phyloP scores from a whole-genome alignment of 2,113 vertebrate genomes.

The Scolopax mira region DNA sequence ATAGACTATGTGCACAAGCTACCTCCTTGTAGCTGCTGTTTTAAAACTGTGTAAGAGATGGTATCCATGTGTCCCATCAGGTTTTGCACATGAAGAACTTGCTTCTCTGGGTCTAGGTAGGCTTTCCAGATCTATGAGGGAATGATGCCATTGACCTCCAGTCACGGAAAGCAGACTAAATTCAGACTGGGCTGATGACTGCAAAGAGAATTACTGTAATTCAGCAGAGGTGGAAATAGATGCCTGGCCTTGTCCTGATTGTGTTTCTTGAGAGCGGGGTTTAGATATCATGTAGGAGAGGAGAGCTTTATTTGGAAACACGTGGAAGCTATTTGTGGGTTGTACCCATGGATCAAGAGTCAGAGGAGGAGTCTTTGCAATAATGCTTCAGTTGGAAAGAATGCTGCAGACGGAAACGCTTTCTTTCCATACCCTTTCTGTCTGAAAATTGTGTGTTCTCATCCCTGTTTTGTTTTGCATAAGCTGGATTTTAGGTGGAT shows the following conservation, averaged over 20 bases:
- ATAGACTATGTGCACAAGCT: rapidly evolving
- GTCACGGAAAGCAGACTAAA: not conserved
- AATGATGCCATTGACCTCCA: not conserved
- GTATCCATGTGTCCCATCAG: not conserved
- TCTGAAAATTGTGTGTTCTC: not conserved
- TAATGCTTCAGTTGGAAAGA: not conserved
- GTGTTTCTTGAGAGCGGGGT: not conserved
- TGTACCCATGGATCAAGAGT: not conserved
- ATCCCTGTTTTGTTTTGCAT: not conserved
- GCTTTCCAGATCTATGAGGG: not conserved
- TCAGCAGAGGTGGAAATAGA: not conserved
- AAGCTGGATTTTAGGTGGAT: slow-evolving; percentile 25
- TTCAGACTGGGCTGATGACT: not conserved
- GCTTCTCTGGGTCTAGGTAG: not conserved
- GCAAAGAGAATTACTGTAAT: not conserved
- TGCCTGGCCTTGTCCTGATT: not conserved
- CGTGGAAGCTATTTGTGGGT: slow-evolving; percentile 18
- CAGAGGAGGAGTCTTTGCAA: not conserved
- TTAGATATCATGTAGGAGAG: not conserved
- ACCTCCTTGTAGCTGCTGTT: not conserved
- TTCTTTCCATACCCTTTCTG: not conserved
- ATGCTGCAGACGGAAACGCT: not conserved
- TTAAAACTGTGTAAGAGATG: not conserved
- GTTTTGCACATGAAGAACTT: not conserved
- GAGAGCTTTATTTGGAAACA: not conserved